Percentiles rank a stretch among this genome's conserved stretches.
Conservation (phyloP, 2,888 invertebrate genomes). For the Volucella zonaria region DNA sequence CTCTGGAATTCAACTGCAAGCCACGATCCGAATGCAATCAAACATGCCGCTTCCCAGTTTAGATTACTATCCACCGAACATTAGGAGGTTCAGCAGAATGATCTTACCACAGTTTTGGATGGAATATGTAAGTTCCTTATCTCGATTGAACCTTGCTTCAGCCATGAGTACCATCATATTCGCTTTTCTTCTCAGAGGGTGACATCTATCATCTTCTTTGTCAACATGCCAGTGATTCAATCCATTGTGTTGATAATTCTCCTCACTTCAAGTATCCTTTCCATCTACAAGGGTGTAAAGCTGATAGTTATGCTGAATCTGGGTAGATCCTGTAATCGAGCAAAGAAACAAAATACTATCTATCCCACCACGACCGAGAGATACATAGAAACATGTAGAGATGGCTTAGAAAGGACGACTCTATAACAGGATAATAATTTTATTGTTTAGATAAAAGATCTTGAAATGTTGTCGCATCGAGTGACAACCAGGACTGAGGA, state of each 20-base stretch:
- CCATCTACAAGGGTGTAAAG: constrained; percentile 48
- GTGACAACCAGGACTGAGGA: no score
- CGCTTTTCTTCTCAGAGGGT: constrained; percentile 15
- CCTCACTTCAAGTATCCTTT: constrained; percentile 42
- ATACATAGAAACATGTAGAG: constrained; percentile 31
- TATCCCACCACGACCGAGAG: constrained; percentile 33
- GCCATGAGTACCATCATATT: no score
- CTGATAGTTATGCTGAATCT: constrained; percentile 15
- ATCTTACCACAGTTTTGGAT: constrained; percentile 87
- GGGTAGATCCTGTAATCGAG: constrained; percentile 15
- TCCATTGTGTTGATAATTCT: constrained; percentile 44
- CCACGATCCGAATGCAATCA: constrained; percentile 51
- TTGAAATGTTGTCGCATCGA: neutral
- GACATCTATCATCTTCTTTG: constrained; percentile 35
- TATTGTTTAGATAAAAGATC: no score
- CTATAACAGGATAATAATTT: constrained; percentile 21
- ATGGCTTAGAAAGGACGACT: constrained; percentile 36
- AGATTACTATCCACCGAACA: constrained; percentile 76
- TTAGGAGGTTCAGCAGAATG: constrained; percentile 84
- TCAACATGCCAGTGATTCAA: constrained; percentile 62
- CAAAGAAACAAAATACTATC: constrained; percentile 15
- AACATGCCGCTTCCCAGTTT: constrained; percentile 52
- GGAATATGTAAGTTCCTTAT: constrained; percentile 85
- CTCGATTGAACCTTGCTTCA: no score
- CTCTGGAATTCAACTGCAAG: constrained; percentile 84